A percentile compares a stretch with the other conserved stretches of the same genome.
phyloP scores from a whole-genome alignment of 2,797 vertebrate genomes.

The Melanogrammus aeglefinus region DNA sequence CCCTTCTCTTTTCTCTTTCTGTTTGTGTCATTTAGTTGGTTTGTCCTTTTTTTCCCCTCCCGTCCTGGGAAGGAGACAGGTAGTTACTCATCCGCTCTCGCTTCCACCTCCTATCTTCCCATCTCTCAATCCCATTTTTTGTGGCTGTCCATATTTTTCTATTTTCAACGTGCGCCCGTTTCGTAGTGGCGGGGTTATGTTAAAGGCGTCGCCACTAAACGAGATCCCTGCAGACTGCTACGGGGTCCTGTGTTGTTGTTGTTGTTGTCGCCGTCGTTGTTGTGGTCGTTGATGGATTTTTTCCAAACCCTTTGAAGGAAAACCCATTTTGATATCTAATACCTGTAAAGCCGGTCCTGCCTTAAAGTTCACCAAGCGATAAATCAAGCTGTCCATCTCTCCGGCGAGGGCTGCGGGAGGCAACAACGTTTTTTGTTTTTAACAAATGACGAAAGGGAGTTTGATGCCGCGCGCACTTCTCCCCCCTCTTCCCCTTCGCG shows the following conservation, averaged over 20 bases:
- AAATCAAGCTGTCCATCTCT: slow-evolving; percentile 21
- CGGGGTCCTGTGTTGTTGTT: not conserved
- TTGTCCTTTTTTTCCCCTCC: slow-evolving; percentile 20
- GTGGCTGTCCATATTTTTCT: not conserved
- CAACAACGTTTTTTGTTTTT: slow-evolving; percentile 21
- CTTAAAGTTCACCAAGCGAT: not conserved
- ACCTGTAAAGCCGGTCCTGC: not conserved
- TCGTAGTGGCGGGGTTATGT: not conserved
- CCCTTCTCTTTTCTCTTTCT: slow-evolving; percentile 39
- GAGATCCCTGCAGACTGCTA: not conserved
- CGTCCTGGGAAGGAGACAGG: not conserved
- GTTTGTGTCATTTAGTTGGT: slow-evolving; percentile 6
- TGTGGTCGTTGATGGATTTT: not conserved
- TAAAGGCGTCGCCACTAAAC: not conserved
- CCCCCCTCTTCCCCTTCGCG: slow-evolving; percentile 25
- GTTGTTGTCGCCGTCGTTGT: not conserved
- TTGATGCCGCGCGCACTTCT: slow-evolving; percentile 38
- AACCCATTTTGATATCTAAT: not conserved
- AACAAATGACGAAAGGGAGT: slow-evolving; percentile 40
- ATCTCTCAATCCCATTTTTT: not conserved
- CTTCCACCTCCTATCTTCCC: slow-evolving; percentile 17
- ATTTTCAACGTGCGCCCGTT: not conserved
- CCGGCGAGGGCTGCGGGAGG: not conserved
- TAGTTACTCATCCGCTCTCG: slow-evolving; percentile 38
- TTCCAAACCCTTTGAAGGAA: not conserved